Percentiles rank a stretch among this genome's conserved stretches.
Conservation (phyloP, 2,797 vertebrate species). For the Tolypeutes matacus region DNA sequence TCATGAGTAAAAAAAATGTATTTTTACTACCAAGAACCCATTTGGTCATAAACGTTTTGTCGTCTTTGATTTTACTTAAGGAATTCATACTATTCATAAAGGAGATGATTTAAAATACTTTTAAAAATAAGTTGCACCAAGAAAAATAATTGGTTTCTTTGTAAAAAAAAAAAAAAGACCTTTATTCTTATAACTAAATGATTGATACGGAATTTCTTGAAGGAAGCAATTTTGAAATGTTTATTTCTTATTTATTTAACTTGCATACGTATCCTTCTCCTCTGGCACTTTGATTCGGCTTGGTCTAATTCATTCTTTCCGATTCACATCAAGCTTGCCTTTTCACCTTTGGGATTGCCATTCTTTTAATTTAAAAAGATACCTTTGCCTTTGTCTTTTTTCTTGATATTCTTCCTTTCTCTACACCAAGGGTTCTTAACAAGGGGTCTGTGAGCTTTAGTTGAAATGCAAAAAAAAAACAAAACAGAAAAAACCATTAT, state of each 20-base stretch:
- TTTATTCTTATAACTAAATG: background rate
- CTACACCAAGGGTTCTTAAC: background rate
- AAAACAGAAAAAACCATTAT: too few relatives aligned
- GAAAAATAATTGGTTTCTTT: background rate
- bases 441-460: too few relatives aligned
- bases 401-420: background rate
- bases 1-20: background rate
- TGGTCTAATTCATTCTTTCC: background rate
- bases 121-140: constrained; percentile 1
- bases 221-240: background rate
- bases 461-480: too few relatives aligned
- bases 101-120: background rate
- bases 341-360: background rate
- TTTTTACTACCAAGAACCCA: background rate
- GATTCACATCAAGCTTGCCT: background rate
- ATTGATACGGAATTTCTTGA: background rate
- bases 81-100: background rate
- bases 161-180: background rate
- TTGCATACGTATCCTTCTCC: background rate
- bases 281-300: background rate
- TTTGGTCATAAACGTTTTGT: background rate
- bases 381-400: background rate
- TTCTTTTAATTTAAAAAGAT: background rate
- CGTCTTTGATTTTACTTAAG: background rate
- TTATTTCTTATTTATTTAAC: background rate